These are phyloP conservation scores for Lepidochitona cinerea DNA, from an alignment of 2,888 invertebrate genomes.

Conservation along the genomic window DNA sequence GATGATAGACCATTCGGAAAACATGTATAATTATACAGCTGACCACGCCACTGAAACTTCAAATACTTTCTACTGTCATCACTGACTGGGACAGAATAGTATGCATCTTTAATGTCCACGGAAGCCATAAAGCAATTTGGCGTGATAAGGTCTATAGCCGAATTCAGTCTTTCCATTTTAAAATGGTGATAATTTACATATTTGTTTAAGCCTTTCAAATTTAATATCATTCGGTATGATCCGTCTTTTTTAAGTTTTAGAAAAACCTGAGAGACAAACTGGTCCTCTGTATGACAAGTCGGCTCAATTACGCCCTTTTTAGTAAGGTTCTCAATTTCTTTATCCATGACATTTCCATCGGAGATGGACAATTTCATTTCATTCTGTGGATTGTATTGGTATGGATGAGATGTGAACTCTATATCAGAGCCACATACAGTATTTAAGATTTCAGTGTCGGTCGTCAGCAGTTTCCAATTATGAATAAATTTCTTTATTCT, in stretches of 20 bases:
- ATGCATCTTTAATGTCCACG: background rate
- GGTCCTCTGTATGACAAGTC: background rate
- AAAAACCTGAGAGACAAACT: background rate
- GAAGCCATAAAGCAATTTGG: background rate
- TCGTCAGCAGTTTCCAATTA: background rate
- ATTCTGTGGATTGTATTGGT: slow-evolving; percentile 2
- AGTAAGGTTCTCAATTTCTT: slow-evolving; percentile 10
- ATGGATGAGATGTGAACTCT: slow-evolving; percentile 6
- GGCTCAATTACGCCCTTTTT: slow-evolving; percentile 1
- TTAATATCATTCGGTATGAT: background rate
- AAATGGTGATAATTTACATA: background rate
- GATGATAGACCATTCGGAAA: slow-evolving; percentile 20
- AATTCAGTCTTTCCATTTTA: background rate
- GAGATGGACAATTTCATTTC: background rate
- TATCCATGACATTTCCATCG: slow-evolving; percentile 5
- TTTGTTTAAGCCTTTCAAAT: background rate
- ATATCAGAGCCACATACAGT: slow-evolving; percentile 15
- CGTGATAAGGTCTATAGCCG: background rate
- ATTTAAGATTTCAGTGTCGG: slow-evolving; percentile 13
- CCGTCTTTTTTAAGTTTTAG: background rate
- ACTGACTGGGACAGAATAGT: slow-evolving; percentile 3
- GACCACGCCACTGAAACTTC: background rate
- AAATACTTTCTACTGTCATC: slow-evolving; percentile 13
- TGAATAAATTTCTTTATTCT: background rate
- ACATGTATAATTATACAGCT: slow-evolving; percentile 14